Percentiles rank a stretch among this genome's conserved stretches.
Conservation (phyloP, 2,797 vertebrate genomes). For the Lepidocolaptes lacrymiger region DNA sequence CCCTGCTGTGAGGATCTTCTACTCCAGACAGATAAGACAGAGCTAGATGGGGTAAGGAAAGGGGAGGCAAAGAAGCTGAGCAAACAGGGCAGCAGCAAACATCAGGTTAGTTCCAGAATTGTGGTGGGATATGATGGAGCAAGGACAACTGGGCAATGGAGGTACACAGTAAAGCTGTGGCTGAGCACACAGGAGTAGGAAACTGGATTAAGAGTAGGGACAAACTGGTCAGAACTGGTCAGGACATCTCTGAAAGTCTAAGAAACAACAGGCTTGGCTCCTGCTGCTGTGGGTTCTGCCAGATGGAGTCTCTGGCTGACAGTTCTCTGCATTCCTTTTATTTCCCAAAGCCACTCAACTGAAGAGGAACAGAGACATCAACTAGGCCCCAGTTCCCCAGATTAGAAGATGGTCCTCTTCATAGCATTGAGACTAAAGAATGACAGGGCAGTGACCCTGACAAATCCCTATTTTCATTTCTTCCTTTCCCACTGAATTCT, state of each 20-base stretch:
- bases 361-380: neutral
- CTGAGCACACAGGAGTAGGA: neutral
- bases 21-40: neutral
- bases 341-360: neutral
- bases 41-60: neutral
- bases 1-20: neutral
- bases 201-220: neutral
- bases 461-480: neutral
- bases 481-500: slow-evolving; percentile 16
- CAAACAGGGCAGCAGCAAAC: neutral
- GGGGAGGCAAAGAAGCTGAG: neutral
- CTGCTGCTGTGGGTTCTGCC: neutral
- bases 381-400: neutral
- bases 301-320: slow-evolving; percentile 11
- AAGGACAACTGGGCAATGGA: neutral
- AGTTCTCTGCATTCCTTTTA: slow-evolving; percentile 2
- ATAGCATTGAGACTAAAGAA: slow-evolving; percentile 1
- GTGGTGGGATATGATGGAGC: neutral
- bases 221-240: neutral
- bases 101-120: neutral
- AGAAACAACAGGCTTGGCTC: slow-evolving; percentile 4
- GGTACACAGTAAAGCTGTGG: neutral
- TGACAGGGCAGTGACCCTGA: slow-evolving; percentile 8
- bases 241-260: neutral
- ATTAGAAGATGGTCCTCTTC: neutral